A percentile compares a stretch with the other conserved stretches of the same genome.
Conservation (phyloP, 2,888 invertebrate genomes). For the Caenorhabditis auriculariae region DNA sequence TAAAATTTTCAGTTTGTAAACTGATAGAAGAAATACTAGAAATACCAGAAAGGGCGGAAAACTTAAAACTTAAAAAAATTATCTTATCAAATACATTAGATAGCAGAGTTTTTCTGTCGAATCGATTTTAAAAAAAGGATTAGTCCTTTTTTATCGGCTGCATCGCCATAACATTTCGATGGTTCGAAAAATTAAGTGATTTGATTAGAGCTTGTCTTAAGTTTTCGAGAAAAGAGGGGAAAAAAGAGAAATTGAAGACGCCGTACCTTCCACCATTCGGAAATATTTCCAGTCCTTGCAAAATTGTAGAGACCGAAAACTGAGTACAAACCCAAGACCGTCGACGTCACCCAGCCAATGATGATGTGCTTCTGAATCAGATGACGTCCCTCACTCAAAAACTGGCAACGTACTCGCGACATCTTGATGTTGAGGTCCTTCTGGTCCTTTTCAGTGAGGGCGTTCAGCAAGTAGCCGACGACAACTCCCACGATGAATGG, state of each 20-base stretch:
- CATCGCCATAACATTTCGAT: no score
- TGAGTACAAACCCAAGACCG: conserved; percentile 49
- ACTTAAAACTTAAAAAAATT: no score
- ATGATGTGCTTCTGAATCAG: conserved; percentile 26
- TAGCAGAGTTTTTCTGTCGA: no score
- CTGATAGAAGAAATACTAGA: no score
- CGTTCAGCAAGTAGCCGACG: conserved; percentile 64
- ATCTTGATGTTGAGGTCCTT: conserved; percentile 42
- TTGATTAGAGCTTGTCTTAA: not conserved
- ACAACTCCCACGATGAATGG: conserved; percentile 66
- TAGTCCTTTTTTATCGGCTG: no score
- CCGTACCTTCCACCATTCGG: conserved; percentile 28
- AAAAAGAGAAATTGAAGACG: not conserved
- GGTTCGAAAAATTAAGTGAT: no score
- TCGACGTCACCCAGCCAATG: conserved; percentile 26
- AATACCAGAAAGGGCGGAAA: no score
- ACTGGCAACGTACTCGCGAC: not conserved
- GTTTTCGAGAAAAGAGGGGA: not conserved
- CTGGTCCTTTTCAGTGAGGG: conserved; percentile 23
- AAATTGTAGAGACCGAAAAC: conserved; percentile 61
- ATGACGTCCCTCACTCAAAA: no score
- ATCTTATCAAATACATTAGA: no score
- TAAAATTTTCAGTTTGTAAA: no score
- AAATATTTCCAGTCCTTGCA: conserved; percentile 60
- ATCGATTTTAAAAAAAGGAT: no score